A percentile compares a stretch with the other conserved stretches of the same genome.
These are phyloP conservation scores for Phaethornis superciliosus DNA, from an alignment of 2,113 vertebrate genomes.

Conservation along the genomic window DNA sequence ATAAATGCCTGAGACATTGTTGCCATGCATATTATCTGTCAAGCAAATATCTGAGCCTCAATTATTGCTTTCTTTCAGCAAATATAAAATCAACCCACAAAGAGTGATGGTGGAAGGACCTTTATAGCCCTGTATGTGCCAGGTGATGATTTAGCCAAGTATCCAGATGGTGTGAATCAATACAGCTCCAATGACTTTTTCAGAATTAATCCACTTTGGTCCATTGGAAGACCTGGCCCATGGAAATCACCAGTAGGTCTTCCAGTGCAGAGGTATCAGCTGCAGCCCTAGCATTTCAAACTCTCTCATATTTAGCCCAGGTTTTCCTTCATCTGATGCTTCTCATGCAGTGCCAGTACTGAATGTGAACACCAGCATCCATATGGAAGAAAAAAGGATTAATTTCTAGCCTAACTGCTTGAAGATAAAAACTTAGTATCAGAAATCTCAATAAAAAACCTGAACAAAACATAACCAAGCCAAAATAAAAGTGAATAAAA, in stretches of 20 bases:
- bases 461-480: neutral
- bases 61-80: constrained; percentile 34
- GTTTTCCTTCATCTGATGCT: neutral
- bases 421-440: neutral
- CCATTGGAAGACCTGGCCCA: neutral
- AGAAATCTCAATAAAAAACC: neutral
- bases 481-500: neutral
- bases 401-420: neutral
- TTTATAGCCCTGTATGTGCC: neutral
- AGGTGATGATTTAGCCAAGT: neutral
- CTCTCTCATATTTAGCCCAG: neutral
- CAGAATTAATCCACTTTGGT: neutral
- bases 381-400: neutral
- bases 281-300: neutral
- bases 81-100: constrained; percentile 11
- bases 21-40: constrained; percentile 51
- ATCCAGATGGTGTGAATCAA: neutral
- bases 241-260: neutral
- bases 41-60: constrained; percentile 42
- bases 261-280: neutral
- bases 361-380: neutral
- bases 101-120: neutral
- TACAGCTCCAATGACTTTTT: neutral
- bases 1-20: constrained; percentile 56
- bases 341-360: neutral